A percentile compares a stretch with the other conserved stretches of the same genome.
Conservation (phyloP, 1,140 invertebrate species). For the Aphidius ervi region DNA sequence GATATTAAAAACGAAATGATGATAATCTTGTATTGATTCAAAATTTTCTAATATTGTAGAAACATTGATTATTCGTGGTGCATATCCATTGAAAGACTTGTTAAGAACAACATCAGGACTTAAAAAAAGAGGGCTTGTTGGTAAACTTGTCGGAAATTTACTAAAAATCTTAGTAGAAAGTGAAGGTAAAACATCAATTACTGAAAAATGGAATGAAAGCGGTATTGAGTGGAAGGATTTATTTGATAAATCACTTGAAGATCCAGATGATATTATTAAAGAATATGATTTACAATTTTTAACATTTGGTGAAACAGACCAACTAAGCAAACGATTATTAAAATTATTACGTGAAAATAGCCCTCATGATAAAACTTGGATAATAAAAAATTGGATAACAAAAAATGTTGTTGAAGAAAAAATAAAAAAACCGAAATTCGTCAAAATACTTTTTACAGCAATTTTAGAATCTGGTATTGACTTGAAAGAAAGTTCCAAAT, state of each 20-base stretch:
- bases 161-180: conserved; percentile 52
- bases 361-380: conserved; percentile 15
- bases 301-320: conserved; percentile 42
- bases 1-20: conserved; percentile 28
- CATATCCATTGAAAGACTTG: conserved; percentile 50
- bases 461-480: conserved; percentile 64
- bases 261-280: conserved; percentile 59
- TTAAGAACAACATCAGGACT: conserved; percentile 40
- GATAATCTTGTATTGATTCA: too few relatives aligned
- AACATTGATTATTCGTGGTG: conserved; percentile 48
- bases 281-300: conserved; percentile 63
- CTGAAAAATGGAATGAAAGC: conserved; percentile 57
- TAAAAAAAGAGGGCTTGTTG: conserved; percentile 42
- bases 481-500: conserved; percentile 27
- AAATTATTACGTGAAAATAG: conserved; percentile 57
- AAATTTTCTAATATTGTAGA: conserved; percentile 42
- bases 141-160: conserved; percentile 54
- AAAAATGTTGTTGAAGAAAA: conserved; percentile 60
- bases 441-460: conserved; percentile 70
- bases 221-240: conserved; percentile 57
- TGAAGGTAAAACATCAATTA: conserved; percentile 56
- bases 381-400: conserved; percentile 60
- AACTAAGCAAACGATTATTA: conserved; percentile 48
- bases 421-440: conserved; percentile 62
- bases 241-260: conserved; percentile 47